A percentile compares a stretch with the other conserved stretches of the same genome.
phyloP scores from a whole-genome alignment of 2,797 vertebrate genomes.

The Pangasius djambal region DNA sequence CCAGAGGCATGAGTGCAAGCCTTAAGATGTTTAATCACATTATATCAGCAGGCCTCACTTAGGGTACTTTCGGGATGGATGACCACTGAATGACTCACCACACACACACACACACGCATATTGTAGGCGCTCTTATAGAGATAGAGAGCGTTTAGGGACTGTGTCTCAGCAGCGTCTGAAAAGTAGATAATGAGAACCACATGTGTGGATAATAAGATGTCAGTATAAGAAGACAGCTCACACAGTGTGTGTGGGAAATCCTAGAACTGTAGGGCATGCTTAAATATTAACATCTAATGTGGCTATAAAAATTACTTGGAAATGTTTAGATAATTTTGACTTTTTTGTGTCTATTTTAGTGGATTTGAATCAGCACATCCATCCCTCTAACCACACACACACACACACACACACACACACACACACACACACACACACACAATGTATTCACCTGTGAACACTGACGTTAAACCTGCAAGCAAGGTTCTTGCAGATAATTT shows the following conservation, averaged over 20 bases:
- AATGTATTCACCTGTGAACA: not conserved
- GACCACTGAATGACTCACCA: conserved; percentile 1
- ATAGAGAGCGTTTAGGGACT: not conserved
- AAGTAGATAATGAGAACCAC: not conserved
- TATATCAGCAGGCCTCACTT: not conserved
- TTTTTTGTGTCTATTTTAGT: not conserved
- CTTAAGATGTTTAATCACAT: not conserved
- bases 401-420: not conserved
- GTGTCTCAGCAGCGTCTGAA: not conserved
- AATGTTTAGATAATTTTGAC: not conserved
- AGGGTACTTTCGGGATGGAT: not conserved
- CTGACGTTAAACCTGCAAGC: not conserved
- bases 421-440: not conserved
- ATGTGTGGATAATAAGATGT: not conserved
- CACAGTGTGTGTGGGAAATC: not conserved
- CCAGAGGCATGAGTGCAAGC: not conserved
- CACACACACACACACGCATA: not conserved
- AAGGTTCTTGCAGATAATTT: not conserved
- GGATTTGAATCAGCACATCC: not conserved
- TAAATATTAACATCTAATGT: not conserved
- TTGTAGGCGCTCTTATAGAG: not conserved
- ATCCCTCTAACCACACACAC: not conserved
- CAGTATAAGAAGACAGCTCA: not conserved
- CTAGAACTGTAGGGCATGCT: not conserved
- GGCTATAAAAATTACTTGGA: not conserved